A percentile compares a stretch with the other conserved stretches of the same genome.
phyloP scores from a whole-genome alignment of 2,888 invertebrate genomes.

The Microplitis manilae region DNA sequence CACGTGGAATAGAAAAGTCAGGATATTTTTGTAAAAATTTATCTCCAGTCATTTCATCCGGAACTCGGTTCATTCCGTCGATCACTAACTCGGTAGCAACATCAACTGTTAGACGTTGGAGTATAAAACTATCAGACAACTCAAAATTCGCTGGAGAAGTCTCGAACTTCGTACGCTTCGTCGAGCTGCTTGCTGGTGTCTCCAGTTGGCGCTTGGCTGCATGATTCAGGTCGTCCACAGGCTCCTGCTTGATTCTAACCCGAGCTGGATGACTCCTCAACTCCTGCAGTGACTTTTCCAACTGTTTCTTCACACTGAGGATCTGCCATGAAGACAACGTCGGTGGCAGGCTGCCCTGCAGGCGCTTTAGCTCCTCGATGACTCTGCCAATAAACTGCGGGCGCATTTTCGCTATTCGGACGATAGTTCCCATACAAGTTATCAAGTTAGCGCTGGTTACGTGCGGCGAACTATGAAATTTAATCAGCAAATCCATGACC shows the following conservation, averaged over 20 bases:
- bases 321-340: constrained; percentile 89
- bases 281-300: constrained; percentile 85
- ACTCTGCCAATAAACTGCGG: constrained; percentile 91
- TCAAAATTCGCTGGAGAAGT: constrained; percentile 73
- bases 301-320: constrained; percentile 92
- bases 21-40: constrained; percentile 86
- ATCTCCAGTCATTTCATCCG: constrained; percentile 82
- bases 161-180: constrained; percentile 68
- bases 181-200: constrained; percentile 60
- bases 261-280: constrained; percentile 90
- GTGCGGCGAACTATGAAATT: constrained; percentile 95
- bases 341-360: constrained; percentile 87
- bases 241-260: constrained; percentile 88
- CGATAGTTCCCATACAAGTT: constrained; percentile 94
- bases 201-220: constrained; percentile 71
- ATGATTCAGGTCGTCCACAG: constrained; percentile 76
- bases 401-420: constrained; percentile 90
- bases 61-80: constrained; percentile 81
- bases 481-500: constrained; percentile 89
- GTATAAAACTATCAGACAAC: constrained; percentile 77
- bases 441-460: constrained; percentile 97
- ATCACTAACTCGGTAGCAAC: constrained; percentile 79
- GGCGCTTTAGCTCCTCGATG: constrained; percentile 80
- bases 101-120: constrained; percentile 75
- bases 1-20: constrained; percentile 88